phyloP scores from a whole-genome alignment of 2,113 vertebrate genomes.

The Mystacornis crossleyi region DNA sequence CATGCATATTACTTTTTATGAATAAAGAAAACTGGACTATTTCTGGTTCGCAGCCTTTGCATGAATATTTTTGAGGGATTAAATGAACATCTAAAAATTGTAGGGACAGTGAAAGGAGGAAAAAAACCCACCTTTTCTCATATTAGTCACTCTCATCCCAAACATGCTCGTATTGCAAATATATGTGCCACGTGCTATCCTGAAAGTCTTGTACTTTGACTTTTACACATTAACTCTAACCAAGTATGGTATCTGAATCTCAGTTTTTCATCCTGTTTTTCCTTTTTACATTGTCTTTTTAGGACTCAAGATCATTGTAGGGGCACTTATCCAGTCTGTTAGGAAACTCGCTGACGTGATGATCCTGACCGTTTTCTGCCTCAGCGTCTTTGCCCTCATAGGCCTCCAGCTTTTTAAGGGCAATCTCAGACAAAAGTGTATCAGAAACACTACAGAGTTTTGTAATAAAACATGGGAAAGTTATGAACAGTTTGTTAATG shows the following conservation, averaged over 20 bases:
- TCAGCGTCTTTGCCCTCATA: slow-evolving; percentile 94
- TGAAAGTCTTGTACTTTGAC: neutral
- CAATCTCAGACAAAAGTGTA: slow-evolving; percentile 89
- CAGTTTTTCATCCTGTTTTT: neutral
- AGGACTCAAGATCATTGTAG: slow-evolving; percentile 96
- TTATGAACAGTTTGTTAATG: slow-evolving; percentile 62
- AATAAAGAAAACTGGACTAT: neutral
- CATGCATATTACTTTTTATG: neutral
- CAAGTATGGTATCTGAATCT: neutral
- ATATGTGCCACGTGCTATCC: neutral
- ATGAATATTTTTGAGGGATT: neutral
- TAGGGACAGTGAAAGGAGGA: neutral
- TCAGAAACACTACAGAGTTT: slow-evolving; percentile 71
- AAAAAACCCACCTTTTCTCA: neutral
- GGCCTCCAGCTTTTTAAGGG: slow-evolving; percentile 98
- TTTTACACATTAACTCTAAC: neutral
- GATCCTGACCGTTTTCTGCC: slow-evolving; percentile 93
- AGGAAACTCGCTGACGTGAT: slow-evolving; percentile 94
- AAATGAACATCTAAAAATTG: neutral
- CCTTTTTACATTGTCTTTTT: neutral
- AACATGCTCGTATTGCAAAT: neutral
- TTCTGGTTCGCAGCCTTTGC: neutral
- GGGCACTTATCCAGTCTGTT: slow-evolving; percentile 94
- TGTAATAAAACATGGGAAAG: slow-evolving; percentile 71
- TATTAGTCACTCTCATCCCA: neutral